These are phyloP conservation scores for Torymus auratus DNA, from an alignment of 2,888 invertebrate genomes.

Conservation along the genomic window DNA sequence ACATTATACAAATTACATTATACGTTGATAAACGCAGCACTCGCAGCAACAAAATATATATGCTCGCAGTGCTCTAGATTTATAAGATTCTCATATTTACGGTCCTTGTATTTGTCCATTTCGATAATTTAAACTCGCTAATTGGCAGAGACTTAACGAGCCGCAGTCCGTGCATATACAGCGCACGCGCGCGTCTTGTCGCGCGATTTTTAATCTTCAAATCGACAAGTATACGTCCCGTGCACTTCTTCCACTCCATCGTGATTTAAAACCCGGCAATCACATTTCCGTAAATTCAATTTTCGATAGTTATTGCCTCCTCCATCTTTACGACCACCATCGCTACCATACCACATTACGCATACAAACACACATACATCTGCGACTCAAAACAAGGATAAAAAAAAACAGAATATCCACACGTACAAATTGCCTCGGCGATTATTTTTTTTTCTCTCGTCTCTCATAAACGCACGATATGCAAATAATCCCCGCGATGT, in stretches of 20 bases:
- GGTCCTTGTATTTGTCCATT: constrained; percentile 1
- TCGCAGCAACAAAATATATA: no score
- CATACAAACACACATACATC: no score
- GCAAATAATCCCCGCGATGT: not conserved
- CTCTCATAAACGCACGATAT: not conserved
- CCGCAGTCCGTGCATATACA: not conserved
- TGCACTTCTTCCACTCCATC: not conserved
- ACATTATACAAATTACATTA: no score
- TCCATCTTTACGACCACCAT: constrained; percentile 8
- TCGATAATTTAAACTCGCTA: constrained; percentile 27
- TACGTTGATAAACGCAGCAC: no score
- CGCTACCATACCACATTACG: not conserved
- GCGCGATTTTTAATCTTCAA: constrained; percentile 25
- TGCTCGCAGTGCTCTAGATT: not conserved
- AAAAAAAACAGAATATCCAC: no score
- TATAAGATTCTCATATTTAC: constrained; percentile 1
- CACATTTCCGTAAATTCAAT: not conserved
- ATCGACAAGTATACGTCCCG: not conserved
- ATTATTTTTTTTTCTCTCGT: not conserved
- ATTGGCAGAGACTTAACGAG: constrained; percentile 29
- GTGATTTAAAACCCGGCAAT: not conserved
- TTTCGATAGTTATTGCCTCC: constrained; percentile 14
- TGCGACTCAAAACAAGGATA: no score
- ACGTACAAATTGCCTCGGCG: no score
- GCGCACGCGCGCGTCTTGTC: not conserved